These are phyloP conservation scores for Euglossa dilemma DNA, from an alignment of 1,140 invertebrate species.

Conservation along the genomic window DNA sequence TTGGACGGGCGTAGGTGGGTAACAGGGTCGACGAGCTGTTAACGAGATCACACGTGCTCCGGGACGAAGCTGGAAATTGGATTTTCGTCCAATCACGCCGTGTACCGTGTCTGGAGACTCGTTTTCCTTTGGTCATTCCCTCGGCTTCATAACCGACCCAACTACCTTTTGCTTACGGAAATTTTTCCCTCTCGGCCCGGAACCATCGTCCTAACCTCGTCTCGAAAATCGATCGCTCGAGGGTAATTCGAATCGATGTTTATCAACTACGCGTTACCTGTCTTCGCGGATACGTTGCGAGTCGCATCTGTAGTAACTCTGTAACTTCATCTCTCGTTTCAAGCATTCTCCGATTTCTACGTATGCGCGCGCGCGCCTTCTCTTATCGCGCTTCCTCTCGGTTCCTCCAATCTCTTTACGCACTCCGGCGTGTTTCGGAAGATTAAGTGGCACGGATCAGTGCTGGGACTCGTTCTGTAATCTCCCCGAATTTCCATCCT, in stretches of 20 bases:
- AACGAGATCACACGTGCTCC: conserved; percentile 26
- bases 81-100: conserved; percentile 26
- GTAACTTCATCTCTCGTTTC: background rate
- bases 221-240: background rate
- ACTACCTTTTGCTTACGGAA: background rate
- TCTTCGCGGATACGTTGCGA: background rate
- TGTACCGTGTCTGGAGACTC: conserved; percentile 15
- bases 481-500: too few species aligned
- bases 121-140: conserved; percentile 15
- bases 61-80: conserved; percentile 30
- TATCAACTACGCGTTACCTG: background rate
- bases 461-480: too few species aligned
- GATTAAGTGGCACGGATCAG: too few species aligned
- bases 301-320: background rate
- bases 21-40: conserved; percentile 7
- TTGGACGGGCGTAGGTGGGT: background rate
- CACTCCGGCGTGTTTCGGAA: too few species aligned
- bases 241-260: background rate
- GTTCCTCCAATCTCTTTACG: too few species aligned
- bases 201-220: background rate
- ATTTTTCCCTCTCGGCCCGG: background rate
- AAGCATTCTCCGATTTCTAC: too few species aligned
- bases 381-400: too few species aligned
- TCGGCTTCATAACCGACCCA: background rate
- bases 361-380: too few species aligned